Base-by-base conservation (phyloP, 2,797 vertebrate genomes). In the Limnodromus scolopaceus region DNA sequence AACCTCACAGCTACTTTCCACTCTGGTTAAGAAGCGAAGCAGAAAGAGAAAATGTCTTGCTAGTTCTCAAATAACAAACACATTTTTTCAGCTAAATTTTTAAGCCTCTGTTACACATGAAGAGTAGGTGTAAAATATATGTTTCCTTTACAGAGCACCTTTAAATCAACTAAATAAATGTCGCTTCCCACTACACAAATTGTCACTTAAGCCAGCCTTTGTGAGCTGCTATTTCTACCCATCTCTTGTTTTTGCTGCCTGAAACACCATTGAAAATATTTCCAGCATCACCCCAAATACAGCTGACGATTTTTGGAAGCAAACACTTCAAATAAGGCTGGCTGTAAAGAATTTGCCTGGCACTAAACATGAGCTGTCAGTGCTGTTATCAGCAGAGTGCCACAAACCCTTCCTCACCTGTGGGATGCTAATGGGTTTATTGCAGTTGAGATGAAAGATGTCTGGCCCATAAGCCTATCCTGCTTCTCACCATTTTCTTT, bases 81-180 rank as follows among this genome's bases (percentile, higher is more conserved):
- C 9, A 0, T 7, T 77, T 84, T 91, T 93, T 77, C 64, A 65
- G 64, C 55, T 74, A 61, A 81, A 83, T 91, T 87, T 92, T 89
- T 51, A 80, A 87, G 72, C 49, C 55, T 77, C 71, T 82, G 38
- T 86, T 64, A 85, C 78, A 60, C 46, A 51, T 12, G 41, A 92
- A 45, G 65, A 91, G 89, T 92, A 81, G 84, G 89, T 89, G 92
- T 84, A 77, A 89, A 94, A 92, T 84, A 25, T 57, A 70, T 94
- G 77, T 96, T 93, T 93, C 78, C 71, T 75, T 95, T 58, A 68
- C 45, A 51, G 55, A 81, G 66, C 61, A 87, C 46, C 15, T 74
- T 91, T 87, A 96, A 83, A 89, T 68, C 85, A 89, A 65, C 84
- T 43, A 86, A 93, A 96, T 92, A 94, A 93, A 91, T 75, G 84